Conservation (phyloP, 2,888 invertebrate genomes). For the Oeneis ivallda region DNA sequence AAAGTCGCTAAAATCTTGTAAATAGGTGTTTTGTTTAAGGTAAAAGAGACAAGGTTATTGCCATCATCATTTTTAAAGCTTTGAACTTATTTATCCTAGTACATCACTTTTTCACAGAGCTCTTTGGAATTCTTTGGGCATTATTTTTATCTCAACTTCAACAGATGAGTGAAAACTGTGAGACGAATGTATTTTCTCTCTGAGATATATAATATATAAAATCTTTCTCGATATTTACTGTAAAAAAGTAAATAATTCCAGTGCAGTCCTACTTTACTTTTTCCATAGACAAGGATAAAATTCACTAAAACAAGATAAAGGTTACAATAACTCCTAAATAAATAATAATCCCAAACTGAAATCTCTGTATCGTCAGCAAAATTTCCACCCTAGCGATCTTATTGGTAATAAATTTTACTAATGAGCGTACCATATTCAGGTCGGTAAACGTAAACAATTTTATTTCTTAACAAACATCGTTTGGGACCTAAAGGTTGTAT, state of each 20-base stretch:
- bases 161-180: neutral
- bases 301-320: neutral
- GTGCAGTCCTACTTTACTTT: too few species aligned
- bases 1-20: slow-evolving; percentile 17
- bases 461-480: slow-evolving; percentile 13
- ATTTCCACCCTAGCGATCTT: neutral
- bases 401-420: too few species aligned
- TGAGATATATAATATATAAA: too few species aligned
- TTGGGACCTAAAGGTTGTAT: neutral
- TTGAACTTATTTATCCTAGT: slow-evolving; percentile 2
- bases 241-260: too few species aligned
- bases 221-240: too few species aligned
- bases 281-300: too few species aligned
- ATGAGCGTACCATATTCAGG: too few species aligned
- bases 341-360: neutral
- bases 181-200: too few species aligned
- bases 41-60: slow-evolving; percentile 6
- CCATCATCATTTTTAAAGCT: slow-evolving; percentile 12
- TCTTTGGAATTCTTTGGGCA: neutral
- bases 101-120: neutral
- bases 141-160: neutral
- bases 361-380: neutral
- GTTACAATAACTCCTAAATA: neutral
- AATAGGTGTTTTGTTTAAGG: slow-evolving; percentile 19
- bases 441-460: slow-evolving; percentile 11